A percentile compares a stretch with the other conserved stretches of the same genome.
phyloP scores from a whole-genome alignment of 1,140 invertebrate genomes.

The Drosophila ficusphila region DNA sequence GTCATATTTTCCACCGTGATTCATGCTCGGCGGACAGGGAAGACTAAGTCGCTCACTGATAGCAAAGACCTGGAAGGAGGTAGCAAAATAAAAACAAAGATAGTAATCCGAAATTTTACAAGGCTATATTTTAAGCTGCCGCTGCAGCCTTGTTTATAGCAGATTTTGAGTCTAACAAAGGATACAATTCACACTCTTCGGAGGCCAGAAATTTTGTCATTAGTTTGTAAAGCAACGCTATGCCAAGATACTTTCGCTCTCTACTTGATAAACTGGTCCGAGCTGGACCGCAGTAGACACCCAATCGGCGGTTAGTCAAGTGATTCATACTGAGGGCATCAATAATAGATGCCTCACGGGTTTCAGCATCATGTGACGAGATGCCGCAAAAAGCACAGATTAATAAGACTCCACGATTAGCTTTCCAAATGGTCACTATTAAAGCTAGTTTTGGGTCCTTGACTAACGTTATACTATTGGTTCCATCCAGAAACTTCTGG shows the following conservation, averaged over 20 bases:
- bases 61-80: conserved; percentile 90
- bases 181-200: conserved; percentile 47
- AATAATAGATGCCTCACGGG: conserved; percentile 97
- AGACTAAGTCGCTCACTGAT: conserved; percentile 94
- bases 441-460: conserved; percentile 88
- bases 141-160: background rate
- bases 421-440: conserved; percentile 95
- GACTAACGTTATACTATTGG: conserved; percentile 24
- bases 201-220: conserved; percentile 24
- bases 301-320: conserved; percentile 92
- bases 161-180: background rate
- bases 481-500: conserved; percentile 84
- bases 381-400: conserved; percentile 95
- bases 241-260: conserved; percentile 90
- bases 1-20: conserved; percentile 88
- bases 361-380: conserved; percentile 95
- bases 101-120: background rate
- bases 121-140: conserved; percentile 7
- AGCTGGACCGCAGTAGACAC: conserved; percentile 92
- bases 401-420: conserved; percentile 92
- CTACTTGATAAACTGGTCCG: conserved; percentile 87
- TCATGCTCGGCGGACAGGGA: conserved; percentile 88
- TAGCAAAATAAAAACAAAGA: conserved; percentile 11
- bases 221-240: conserved; percentile 90
- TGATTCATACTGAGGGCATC: conserved; percentile 92